phyloP scores from a whole-genome alignment of 92 coral and sea anemone species.

The Anthopleura xanthogrammica region DNA sequence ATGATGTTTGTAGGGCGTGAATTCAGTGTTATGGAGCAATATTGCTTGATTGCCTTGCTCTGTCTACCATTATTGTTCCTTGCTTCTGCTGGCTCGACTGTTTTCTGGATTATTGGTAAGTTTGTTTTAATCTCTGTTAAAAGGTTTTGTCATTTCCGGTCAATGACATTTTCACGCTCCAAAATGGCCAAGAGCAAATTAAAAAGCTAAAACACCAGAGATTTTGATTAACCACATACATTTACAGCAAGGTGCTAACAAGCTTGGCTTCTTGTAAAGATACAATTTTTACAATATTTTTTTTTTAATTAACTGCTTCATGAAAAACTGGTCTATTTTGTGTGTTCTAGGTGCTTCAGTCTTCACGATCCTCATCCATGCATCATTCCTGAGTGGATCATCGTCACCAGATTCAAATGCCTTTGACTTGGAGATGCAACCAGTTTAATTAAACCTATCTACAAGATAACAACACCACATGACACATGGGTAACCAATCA shows the following conservation, averaged over 20 bases:
- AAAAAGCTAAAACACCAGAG: background rate
- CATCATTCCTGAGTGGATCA: constrained; percentile 56
- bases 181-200: background rate
- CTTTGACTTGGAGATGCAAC: constrained; percentile 61
- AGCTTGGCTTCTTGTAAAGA: too few relatives aligned
- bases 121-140: background rate
- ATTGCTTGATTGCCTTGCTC: constrained; percentile 78
- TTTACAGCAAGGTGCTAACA: too few relatives aligned
- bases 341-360: constrained; percentile 70
- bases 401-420: constrained; percentile 62
- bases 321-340: background rate
- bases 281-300: background rate
- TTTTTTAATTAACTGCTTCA: background rate
- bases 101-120: constrained; percentile 98
- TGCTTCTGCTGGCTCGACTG: constrained; percentile 98
- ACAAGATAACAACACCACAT: background rate
- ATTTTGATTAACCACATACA: too few relatives aligned
- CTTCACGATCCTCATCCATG: constrained; percentile 75
- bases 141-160: too few relatives aligned
- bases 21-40: constrained; percentile 80
- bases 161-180: too few relatives aligned
- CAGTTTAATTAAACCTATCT: constrained; percentile 32
- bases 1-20: constrained; percentile 72
- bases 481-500: background rate
- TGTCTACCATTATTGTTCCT: constrained; percentile 92